A percentile compares a stretch with the other conserved stretches of the same genome.
Evolutionary conservation across 2,113 vertebrate species (phyloP).

Genomic region (Upupa epops): DNA sequence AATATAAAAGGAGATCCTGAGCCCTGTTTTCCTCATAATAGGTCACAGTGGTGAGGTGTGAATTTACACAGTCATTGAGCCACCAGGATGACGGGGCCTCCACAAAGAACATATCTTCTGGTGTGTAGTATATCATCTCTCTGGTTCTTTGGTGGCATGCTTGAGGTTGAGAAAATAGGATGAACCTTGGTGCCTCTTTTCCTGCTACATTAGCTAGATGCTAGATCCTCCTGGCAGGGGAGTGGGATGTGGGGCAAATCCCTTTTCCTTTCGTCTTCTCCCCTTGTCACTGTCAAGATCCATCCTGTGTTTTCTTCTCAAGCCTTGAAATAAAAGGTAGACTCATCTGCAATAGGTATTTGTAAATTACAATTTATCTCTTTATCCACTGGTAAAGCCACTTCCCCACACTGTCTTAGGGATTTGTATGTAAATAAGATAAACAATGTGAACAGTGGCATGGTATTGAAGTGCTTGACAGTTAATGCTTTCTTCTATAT

Average conservation of each 20-base stretch:
- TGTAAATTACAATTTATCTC: neutral
- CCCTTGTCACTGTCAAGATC: neutral
- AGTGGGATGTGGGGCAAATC: fast-evolving
- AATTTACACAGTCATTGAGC: too few relatives aligned
- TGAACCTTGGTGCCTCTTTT: neutral
- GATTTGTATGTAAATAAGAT: neutral
- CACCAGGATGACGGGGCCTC: fast-evolving
- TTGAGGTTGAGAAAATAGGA: neutral
- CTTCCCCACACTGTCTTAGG: neutral
- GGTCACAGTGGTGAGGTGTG: fast-evolving
- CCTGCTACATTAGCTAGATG: neutral
- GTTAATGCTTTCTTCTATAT: neutral
- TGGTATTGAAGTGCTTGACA: neutral
- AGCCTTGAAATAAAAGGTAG: neutral
- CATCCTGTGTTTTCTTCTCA: neutral
- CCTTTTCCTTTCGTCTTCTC: neutral
- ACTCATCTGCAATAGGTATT: neutral
- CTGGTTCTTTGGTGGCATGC: neutral
- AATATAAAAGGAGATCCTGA: neutral
- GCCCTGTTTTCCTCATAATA: neutral
- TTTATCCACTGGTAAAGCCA: neutral
- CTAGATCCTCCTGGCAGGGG: neutral
- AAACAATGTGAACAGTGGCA: neutral
- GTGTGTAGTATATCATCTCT: neutral
- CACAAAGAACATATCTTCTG: neutral